phyloP scores from a whole-genome alignment of 2,113 vertebrate genomes.

The Tangachromis dhanisi region DNA sequence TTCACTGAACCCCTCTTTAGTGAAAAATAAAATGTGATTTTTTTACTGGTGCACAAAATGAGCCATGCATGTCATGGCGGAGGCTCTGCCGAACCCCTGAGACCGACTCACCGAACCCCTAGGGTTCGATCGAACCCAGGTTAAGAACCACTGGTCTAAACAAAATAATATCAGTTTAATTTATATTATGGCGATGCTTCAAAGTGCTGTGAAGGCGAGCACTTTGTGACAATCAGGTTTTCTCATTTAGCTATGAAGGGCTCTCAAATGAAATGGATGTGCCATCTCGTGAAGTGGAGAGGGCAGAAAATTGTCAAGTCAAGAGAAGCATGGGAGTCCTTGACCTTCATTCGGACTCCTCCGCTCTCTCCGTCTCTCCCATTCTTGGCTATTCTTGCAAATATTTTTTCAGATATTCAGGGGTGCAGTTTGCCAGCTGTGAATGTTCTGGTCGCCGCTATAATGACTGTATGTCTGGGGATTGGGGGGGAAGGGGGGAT shows the following conservation, averaged over 20 bases:
- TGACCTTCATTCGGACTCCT: background rate
- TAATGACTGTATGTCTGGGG: fast-evolving
- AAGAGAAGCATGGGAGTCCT: background rate
- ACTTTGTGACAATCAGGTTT: background rate
- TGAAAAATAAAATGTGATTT: too few relatives aligned
- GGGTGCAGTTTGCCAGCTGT: background rate
- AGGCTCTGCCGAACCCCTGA: too few relatives aligned
- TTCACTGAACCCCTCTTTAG: too few relatives aligned
- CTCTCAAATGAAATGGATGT: background rate
- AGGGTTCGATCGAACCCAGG: too few relatives aligned
- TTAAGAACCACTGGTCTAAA: too few relatives aligned
- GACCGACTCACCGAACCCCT: too few relatives aligned
- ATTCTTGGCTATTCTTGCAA: background rate
- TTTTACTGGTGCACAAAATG: too few relatives aligned
- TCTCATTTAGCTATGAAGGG: background rate
- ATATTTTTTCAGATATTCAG: background rate
- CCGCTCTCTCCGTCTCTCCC: background rate
- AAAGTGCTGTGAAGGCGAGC: background rate
- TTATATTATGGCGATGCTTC: background rate
- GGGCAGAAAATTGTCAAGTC: background rate
- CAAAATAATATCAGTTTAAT: background rate
- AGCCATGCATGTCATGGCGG: too few relatives aligned
- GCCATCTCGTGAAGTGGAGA: background rate
- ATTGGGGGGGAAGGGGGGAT: fast-evolving
- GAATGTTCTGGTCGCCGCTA: background rate